These are phyloP conservation scores for Tachysurus vachellii DNA, from an alignment of 2,113 vertebrate species.

Conservation along the genomic window DNA sequence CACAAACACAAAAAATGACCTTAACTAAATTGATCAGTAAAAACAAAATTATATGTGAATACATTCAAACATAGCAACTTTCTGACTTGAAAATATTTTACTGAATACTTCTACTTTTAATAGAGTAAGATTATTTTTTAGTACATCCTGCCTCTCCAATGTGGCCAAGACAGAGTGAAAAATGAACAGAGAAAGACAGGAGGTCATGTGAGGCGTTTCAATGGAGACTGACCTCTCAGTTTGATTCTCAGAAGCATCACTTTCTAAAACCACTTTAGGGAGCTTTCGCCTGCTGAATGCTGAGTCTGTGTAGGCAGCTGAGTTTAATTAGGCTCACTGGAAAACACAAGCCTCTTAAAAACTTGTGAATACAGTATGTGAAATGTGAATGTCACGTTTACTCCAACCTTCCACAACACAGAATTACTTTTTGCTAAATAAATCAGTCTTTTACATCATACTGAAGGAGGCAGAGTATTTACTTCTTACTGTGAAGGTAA, in stretches of 20 bases:
- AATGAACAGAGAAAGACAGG: not conserved
- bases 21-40: no score
- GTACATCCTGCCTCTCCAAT: not conserved
- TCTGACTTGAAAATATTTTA: not conserved
- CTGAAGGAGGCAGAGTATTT: not conserved
- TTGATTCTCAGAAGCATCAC: not conserved
- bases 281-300: not conserved
- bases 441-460: not conserved
- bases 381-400: conserved; percentile 13
- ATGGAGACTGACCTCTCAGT: not conserved
- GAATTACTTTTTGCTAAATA: not conserved
- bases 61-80: not conserved
- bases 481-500: not conserved
- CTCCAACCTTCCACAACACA: not conserved
- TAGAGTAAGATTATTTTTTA: not conserved
- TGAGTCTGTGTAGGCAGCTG: not conserved
- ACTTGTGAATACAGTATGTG: not conserved
- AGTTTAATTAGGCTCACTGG: conserved; percentile 9
- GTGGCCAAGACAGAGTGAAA: not conserved
- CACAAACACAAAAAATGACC: not conserved
- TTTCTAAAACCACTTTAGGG: not conserved
- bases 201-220: not conserved
- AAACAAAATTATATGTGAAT: not conserved
- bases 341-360: not conserved
- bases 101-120: not conserved